phyloP scores from a whole-genome alignment of 2,113 vertebrate genomes.

The Silurus meridionalis region DNA sequence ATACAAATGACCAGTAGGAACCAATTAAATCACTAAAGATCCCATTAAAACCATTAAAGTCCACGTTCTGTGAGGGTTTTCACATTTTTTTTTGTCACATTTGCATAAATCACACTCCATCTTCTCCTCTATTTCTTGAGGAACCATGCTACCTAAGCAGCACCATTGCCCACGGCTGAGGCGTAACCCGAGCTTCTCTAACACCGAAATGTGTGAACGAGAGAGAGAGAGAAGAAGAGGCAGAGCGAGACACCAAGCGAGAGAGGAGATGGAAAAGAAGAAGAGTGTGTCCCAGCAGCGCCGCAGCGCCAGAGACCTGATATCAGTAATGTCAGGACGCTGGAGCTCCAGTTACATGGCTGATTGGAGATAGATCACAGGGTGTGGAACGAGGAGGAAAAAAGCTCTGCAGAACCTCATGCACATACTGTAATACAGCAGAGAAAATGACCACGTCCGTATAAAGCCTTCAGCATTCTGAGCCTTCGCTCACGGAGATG shows the following conservation, averaged over 20 bases:
- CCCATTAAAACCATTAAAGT: too few relatives aligned
- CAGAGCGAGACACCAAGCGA: too few relatives aligned
- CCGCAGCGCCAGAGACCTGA: neutral
- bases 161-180: neutral
- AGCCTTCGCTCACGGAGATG: neutral
- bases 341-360: neutral
- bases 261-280: neutral
- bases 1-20: too few relatives aligned
- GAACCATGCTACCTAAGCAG: slow-evolving; percentile 52
- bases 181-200: neutral
- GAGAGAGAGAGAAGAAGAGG: neutral
- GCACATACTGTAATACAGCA: neutral
- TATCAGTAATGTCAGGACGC: neutral
- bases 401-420: neutral
- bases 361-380: neutral
- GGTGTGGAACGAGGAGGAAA: neutral
- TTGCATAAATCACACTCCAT: neutral
- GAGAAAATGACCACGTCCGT: neutral
- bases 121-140: slow-evolving; percentile 65
- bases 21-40: too few relatives aligned
- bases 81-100: too few relatives aligned
- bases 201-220: neutral
- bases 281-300: neutral
- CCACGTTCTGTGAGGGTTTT: too few relatives aligned
- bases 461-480: neutral